Evolutionary conservation across 2,888 invertebrate genomes (phyloP).

Genomic region (Camptogramma bilineatum): DNA sequence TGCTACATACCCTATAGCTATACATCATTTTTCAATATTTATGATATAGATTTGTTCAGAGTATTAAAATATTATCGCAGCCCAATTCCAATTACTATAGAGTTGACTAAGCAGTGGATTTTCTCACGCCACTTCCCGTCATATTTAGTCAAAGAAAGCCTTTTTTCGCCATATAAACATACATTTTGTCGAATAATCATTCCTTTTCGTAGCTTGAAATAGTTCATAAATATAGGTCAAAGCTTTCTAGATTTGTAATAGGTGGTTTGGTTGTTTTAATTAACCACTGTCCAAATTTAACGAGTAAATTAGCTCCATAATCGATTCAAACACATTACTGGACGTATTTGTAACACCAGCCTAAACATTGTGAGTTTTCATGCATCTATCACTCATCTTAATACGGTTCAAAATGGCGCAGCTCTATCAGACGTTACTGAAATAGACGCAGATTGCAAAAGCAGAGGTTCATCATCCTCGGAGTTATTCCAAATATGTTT

Average conservation of each 20-base stretch:
- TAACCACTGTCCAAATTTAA: not conserved
- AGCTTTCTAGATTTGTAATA: too few relatives aligned
- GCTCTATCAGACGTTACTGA: constrained; percentile 53
- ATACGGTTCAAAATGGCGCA: constrained; percentile 13
- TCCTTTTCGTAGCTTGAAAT: too few relatives aligned
- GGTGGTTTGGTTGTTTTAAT: not conserved
- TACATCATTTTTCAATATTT: not conserved
- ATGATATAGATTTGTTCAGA: too few relatives aligned
- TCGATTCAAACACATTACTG: constrained; percentile 27
- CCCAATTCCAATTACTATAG: too few relatives aligned
- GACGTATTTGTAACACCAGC: constrained; percentile 50
- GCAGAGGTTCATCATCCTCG: constrained; percentile 74
- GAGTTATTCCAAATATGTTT: constrained; percentile 68
- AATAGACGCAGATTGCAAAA: constrained; percentile 76
- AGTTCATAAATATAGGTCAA: too few relatives aligned
- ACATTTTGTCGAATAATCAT: too few relatives aligned
- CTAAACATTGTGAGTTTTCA: constrained; percentile 49
- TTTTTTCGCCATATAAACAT: too few relatives aligned
- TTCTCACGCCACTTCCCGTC: too few relatives aligned
- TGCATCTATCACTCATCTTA: constrained; percentile 26
- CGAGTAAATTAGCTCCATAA: constrained; percentile 10
- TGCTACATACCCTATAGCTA: not conserved
- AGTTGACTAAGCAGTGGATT: too few relatives aligned
- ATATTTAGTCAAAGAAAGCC: too few relatives aligned
- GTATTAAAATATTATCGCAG: too few relatives aligned